A percentile compares a stretch with the other conserved stretches of the same genome.
Conservation (phyloP, 2,113 vertebrate genomes). For the Axis porcinus region DNA sequence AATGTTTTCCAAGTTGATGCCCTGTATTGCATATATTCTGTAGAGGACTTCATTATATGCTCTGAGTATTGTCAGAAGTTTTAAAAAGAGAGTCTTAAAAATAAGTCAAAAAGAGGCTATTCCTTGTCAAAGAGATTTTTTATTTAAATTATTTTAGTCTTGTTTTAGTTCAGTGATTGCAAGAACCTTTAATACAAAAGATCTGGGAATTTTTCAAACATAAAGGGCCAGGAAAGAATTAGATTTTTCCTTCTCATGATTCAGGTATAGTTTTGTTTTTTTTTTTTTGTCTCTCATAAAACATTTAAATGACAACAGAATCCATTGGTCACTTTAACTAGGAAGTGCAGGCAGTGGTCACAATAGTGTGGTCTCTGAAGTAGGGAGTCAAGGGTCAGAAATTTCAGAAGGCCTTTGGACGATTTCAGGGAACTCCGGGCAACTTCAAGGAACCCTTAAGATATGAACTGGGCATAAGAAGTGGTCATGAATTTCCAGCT, state of each 20-base stretch:
- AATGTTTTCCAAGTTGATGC: slow-evolving; percentile 70
- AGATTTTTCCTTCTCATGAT: slow-evolving; percentile 52
- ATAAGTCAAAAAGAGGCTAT: slow-evolving; percentile 60
- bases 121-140: slow-evolving; percentile 60
- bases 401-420: slow-evolving; percentile 78
- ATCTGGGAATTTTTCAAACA: slow-evolving; percentile 55
- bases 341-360: slow-evolving; percentile 75
- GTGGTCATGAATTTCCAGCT: slow-evolving; percentile 40
- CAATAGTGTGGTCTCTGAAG: slow-evolving; percentile 75
- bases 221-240: slow-evolving; percentile 70
- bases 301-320: slow-evolving; percentile 79
- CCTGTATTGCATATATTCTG: slow-evolving; percentile 51
- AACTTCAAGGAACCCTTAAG: slow-evolving; percentile 66
- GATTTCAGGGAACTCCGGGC: slow-evolving; percentile 71
- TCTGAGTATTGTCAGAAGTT: slow-evolving; percentile 63
- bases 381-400: slow-evolving; percentile 80
- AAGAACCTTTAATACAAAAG: slow-evolving; percentile 53
- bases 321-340: slow-evolving; percentile 76
- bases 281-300: slow-evolving; percentile 66
- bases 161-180: slow-evolving; percentile 65
- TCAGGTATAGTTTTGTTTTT: slow-evolving; percentile 43
- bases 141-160: slow-evolving; percentile 67
- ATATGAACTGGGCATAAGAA: slow-evolving; percentile 45
- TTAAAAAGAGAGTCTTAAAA: slow-evolving; percentile 62
- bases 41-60: slow-evolving; percentile 61